phyloP scores from a whole-genome alignment of 1,140 invertebrate genomes.

The Macrosteles quadrilineatus region DNA sequence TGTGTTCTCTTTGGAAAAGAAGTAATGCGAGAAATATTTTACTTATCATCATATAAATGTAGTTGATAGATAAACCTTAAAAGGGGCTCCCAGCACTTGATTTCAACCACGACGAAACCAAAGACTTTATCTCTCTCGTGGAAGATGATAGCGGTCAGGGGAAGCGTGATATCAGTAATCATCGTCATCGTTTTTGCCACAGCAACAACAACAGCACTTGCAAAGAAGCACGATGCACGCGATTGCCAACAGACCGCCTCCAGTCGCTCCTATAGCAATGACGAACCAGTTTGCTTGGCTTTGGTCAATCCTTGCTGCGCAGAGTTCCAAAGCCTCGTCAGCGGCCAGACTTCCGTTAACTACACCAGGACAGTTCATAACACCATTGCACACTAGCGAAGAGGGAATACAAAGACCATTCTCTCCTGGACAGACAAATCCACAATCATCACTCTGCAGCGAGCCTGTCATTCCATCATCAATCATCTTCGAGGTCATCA shows the following conservation, averaged over 20 bases:
- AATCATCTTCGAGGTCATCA: constrained; percentile 69
- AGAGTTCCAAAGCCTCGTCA: constrained; percentile 58
- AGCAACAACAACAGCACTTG: constrained; percentile 52
- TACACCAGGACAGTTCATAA: constrained; percentile 78
- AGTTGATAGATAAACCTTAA: too few relatives aligned
- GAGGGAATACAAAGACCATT: constrained; percentile 77
- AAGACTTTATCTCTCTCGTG: constrained; percentile 1
- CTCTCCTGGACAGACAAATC: constrained; percentile 80
- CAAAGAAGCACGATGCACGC: constrained; percentile 53
- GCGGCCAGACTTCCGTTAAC: constrained; percentile 39
- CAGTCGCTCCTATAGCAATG: constrained; percentile 53
- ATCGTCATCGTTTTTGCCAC: constrained; percentile 35
- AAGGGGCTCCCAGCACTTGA: too few relatives aligned
- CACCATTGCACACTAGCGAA: constrained; percentile 80
- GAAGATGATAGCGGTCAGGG: not conserved
- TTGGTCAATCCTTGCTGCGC: constrained; percentile 48
- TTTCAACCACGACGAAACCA: too few relatives aligned
- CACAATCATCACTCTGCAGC: constrained; percentile 33
- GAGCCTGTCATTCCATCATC: constrained; percentile 52
- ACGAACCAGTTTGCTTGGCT: constrained; percentile 57
- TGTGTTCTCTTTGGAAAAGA: too few relatives aligned
- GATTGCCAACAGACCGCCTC: constrained; percentile 51
- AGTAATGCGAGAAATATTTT: too few relatives aligned
- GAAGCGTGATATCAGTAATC: constrained; percentile 40
- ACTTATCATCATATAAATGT: too few relatives aligned